Percentiles rank a stretch among this genome's conserved stretches.
These are phyloP conservation scores for Grapholita molesta DNA, from an alignment of 1,140 invertebrate genomes.

Conservation along the genomic window DNA sequence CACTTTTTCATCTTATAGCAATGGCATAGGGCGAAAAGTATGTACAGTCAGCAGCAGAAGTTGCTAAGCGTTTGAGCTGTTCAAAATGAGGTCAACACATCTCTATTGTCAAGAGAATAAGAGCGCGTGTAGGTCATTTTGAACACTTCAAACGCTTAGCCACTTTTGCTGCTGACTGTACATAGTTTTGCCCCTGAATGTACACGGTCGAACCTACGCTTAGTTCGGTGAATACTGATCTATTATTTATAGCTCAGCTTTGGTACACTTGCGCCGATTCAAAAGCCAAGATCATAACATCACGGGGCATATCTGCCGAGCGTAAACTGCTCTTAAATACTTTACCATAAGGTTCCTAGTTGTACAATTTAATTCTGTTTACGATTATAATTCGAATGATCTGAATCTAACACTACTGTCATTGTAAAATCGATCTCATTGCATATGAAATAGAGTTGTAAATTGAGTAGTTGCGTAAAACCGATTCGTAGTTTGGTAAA, in stretches of 20 bases:
- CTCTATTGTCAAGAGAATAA: too few relatives aligned
- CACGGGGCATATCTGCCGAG: too few relatives aligned
- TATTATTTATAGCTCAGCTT: background rate
- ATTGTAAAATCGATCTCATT: background rate
- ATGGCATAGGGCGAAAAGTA: too few relatives aligned
- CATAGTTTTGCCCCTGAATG: too few relatives aligned
- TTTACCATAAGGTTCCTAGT: background rate
- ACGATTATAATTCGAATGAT: too few relatives aligned
- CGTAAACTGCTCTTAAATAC: background rate
- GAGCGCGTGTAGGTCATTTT: too few relatives aligned
- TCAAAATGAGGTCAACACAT: too few relatives aligned
- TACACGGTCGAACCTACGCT: background rate
- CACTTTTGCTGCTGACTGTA: too few relatives aligned
- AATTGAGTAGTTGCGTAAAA: background rate
- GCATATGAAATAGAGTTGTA: background rate
- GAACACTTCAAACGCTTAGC: too few relatives aligned
- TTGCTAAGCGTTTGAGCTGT: too few relatives aligned
- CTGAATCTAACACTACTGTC: background rate
- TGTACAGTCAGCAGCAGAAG: too few relatives aligned
- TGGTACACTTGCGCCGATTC: background rate
- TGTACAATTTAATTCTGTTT: background rate
- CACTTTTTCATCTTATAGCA: too few relatives aligned
- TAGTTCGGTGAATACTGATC: background rate
- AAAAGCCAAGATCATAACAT: background rate
- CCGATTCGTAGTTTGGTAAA: background rate